phyloP scores from a whole-genome alignment of 2,888 invertebrate species.

The Lymantria monacha region DNA sequence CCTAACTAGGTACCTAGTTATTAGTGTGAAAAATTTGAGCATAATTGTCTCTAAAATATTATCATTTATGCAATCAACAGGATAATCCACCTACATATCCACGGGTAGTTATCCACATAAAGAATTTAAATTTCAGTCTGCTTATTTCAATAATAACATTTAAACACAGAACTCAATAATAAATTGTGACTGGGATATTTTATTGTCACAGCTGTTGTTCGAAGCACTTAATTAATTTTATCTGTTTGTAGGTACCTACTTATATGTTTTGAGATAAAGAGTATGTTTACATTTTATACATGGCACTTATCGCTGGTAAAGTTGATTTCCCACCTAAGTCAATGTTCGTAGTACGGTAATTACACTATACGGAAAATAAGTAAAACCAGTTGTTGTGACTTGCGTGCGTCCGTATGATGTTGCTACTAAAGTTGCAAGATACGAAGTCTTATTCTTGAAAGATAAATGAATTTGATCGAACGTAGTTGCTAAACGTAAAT shows the following conservation, averaged over 20 bases:
- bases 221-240: no score
- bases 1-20: no score
- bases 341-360: constrained; percentile 48
- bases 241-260: background rate
- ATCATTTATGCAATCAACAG: no score
- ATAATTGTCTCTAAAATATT: no score
- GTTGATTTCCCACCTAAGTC: constrained; percentile 26
- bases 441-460: constrained; percentile 32
- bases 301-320: background rate
- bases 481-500: constrained; percentile 9
- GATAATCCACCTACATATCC: no score
- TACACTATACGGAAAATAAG: constrained; percentile 56
- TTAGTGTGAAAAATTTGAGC: no score
- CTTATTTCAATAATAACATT: no score
- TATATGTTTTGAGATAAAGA: background rate
- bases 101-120: no score
- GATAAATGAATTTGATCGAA: constrained; percentile 26
- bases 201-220: no score
- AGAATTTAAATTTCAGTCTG: no score
- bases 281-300: background rate
- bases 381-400: constrained; percentile 51
- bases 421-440: constrained; percentile 39
- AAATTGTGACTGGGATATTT: no score
- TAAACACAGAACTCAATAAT: no score
- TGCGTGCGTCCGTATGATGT: constrained; percentile 42